Evolutionary conservation across 2,888 invertebrate genomes (phyloP).

Genomic region (Rhagonycha fulva): DNA sequence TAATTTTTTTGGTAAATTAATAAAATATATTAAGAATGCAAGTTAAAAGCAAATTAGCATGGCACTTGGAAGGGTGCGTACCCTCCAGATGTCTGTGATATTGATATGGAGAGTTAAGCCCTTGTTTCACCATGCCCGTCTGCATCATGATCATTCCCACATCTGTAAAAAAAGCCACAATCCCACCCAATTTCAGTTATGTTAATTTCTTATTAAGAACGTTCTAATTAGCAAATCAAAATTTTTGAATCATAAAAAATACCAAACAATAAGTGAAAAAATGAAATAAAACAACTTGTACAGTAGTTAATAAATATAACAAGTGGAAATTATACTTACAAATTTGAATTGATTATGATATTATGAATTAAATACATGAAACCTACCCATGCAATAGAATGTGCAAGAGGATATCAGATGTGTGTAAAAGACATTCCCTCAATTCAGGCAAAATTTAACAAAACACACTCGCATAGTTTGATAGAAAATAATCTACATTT

Average conservation of each 20-base stretch:
- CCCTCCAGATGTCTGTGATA: conserved; percentile 70
- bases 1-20: not conserved
- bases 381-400: conserved; percentile 53
- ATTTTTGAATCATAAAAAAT: conserved; percentile 1
- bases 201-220: conserved; percentile 29
- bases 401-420: conserved; percentile 54
- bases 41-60: conserved; percentile 26
- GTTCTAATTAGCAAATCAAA: conserved; percentile 35
- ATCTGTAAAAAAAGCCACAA: conserved; percentile 82
- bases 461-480: conserved; percentile 27
- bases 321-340: conserved; percentile 28
- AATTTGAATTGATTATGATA: conserved; percentile 24
- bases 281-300: not conserved
- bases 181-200: conserved; percentile 38
- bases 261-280: not conserved
- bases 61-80: conserved; percentile 60
- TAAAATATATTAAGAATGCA: conserved; percentile 21
- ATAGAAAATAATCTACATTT: conserved; percentile 20
- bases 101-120: conserved; percentile 70
- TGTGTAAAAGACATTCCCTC: conserved; percentile 52
- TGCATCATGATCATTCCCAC: conserved; percentile 97
- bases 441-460: conserved; percentile 41
- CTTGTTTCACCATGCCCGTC: conserved; percentile 94
- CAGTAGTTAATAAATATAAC: not conserved
- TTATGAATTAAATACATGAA: conserved; percentile 23